Evolutionary conservation across 2,113 vertebrate species (phyloP).

Genomic region (Guaruba guarouba): DNA sequence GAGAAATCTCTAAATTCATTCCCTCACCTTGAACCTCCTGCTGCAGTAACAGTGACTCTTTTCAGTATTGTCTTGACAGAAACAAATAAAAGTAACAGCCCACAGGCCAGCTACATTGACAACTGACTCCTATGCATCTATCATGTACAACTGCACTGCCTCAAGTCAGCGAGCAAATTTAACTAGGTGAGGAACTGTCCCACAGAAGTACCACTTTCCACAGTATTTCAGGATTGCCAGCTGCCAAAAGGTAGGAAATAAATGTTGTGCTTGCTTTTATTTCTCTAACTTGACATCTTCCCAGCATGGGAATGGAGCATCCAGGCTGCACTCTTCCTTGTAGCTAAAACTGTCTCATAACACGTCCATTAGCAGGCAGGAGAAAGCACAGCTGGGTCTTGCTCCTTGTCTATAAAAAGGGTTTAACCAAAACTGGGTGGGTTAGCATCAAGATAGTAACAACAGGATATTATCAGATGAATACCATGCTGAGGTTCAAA

Average conservation of each 20-base stretch:
- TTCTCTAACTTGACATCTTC: background rate
- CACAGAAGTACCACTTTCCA: background rate
- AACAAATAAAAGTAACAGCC: background rate
- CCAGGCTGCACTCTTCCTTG: background rate
- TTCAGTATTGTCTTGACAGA: background rate
- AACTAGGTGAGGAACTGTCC: background rate
- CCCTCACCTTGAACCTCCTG: background rate
- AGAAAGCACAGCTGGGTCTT: background rate
- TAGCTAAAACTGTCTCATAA: background rate
- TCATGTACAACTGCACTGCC: background rate
- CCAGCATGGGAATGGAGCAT: background rate
- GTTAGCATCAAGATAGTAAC: background rate
- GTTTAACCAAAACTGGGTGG: background rate
- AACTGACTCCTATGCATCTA: too few relatives aligned
- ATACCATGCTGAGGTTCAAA: background rate
- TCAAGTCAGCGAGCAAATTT: background rate
- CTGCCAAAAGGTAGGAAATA: background rate
- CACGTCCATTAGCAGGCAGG: background rate
- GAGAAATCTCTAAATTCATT: background rate
- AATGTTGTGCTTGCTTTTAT: background rate
- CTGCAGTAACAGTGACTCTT: background rate
- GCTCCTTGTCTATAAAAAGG: background rate
- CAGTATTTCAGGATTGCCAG: background rate
- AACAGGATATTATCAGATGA: background rate
- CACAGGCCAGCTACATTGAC: background rate